A percentile compares a stretch with the other conserved stretches of the same genome.
Conservation (phyloP, 2,888 invertebrate species). For the Papilio elwesi region DNA sequence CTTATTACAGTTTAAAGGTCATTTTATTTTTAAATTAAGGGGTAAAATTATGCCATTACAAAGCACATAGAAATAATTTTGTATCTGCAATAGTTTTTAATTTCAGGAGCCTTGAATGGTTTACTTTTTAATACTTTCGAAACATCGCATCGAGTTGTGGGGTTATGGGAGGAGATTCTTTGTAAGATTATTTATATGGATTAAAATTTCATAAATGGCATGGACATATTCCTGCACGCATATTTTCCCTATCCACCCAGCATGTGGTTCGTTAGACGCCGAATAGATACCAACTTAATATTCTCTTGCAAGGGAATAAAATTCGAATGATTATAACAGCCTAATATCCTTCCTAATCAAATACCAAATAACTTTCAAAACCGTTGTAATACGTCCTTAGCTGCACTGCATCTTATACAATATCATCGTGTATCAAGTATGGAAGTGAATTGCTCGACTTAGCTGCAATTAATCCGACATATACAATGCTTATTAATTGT, state of each 20-base stretch:
- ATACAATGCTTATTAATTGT: slow-evolving; percentile 35
- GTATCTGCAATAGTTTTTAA: neutral
- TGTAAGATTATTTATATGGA: neutral
- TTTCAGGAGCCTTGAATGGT: neutral
- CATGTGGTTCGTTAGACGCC: neutral
- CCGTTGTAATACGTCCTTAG: neutral
- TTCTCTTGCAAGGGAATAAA: neutral
- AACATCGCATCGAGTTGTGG: neutral
- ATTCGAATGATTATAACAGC: neutral
- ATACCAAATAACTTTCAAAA: too few species aligned
- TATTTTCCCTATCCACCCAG: neutral
- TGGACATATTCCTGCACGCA: too few species aligned
- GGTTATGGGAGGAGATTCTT: neutral
- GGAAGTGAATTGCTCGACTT: slow-evolving; percentile 6
- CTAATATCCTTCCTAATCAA: neutral
- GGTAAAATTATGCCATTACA: neutral
- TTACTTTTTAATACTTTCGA: neutral
- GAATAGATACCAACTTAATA: neutral
- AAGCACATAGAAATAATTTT: too few species aligned
- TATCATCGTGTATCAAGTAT: neutral
- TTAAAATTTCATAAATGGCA: too few species aligned
- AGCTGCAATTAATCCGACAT: slow-evolving; percentile 36
- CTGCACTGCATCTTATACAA: neutral
- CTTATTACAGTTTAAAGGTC: too few species aligned
- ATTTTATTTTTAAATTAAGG: too few species aligned